phyloP scores from a whole-genome alignment of 2,888 invertebrate genomes.

The Ypsolopha scabrella region DNA sequence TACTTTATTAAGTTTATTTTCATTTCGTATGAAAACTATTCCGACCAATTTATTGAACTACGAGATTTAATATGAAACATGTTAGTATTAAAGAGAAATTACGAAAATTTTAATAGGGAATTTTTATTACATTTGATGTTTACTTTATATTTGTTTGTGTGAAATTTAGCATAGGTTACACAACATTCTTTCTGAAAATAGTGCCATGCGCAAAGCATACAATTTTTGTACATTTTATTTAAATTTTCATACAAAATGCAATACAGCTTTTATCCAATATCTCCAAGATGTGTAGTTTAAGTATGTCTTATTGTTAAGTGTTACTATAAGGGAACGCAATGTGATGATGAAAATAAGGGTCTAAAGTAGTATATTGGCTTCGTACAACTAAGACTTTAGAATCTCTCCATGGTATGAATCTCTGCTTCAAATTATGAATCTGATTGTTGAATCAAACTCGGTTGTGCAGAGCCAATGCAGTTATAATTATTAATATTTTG shows the following conservation, averaged over 20 bases:
- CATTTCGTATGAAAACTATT: neutral
- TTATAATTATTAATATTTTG: slow-evolving; percentile 3
- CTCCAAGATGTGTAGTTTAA: slow-evolving; percentile 25
- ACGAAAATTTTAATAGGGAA: neutral
- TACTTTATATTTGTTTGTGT: slow-evolving; percentile 20
- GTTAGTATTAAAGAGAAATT: neutral
- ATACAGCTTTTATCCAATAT: slow-evolving; percentile 13
- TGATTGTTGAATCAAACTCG: neutral
- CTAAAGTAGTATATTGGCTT: slow-evolving; percentile 47
- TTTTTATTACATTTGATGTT: slow-evolving; percentile 5
- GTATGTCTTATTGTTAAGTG: slow-evolving; percentile 33
- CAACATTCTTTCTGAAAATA: slow-evolving; percentile 21
- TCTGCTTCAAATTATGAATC: neutral
- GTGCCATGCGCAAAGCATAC: slow-evolving; percentile 39
- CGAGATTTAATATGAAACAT: slow-evolving; percentile 1
- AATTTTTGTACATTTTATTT: neutral
- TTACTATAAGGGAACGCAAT: slow-evolving; percentile 55
- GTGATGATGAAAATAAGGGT: slow-evolving; percentile 63
- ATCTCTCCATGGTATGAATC: neutral
- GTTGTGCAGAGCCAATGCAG: slow-evolving; percentile 5
- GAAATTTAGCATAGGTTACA: no score
- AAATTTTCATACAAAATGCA: neutral
- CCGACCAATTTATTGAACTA: neutral
- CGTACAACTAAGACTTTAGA: slow-evolving; percentile 31
- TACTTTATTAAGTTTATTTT: slow-evolving; percentile 19